Evolutionary conservation across 2,797 vertebrate species (phyloP), one percentile per base, ranked within the genome.

Genomic region (Zenarchopterus dispar): DNA sequence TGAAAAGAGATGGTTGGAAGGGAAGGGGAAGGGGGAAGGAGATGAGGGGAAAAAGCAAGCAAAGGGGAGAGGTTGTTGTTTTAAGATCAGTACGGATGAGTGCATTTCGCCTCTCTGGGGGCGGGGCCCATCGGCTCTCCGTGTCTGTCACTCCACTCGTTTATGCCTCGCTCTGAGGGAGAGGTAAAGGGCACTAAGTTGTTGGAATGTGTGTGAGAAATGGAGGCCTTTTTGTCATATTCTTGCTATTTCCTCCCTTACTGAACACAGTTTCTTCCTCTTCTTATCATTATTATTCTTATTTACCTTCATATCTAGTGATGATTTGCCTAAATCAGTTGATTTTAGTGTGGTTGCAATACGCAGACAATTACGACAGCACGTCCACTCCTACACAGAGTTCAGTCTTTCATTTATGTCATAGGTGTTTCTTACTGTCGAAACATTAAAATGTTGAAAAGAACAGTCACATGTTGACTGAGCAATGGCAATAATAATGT

Each of bases 21-120:
- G 54, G 23, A 42, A n/a, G 44, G 41, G 59, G 22, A 36, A 24
- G 44, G 13, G 62, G 47, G 56, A 42, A 52, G 54, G 21, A 42
- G 70, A 66, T 60, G 28, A 52, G 33, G 47, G 50, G n/a, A 42
- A 73, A 66, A 63, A 62, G 86, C 69, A 62, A 70, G 80, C 50
- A 69, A 65, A 67, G 48, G 60, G 68, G 73, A 68, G 78, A 74
- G 83, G 88, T 78, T 91, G 91, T 92, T 93, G 92, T 93, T 93
- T 94, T 93, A 92, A 93, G 89, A 93, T 92, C 91, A 93, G 89
- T 78, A 84, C 80, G 91, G 91, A 92, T 92, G 92, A 92, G 76
- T 89, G 88, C 82, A 5, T 81, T 65, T 70, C 67, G 69, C 59
- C 64, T 90, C 91, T 86, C 87, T 54, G 61, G 90, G 89, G 91